Percentiles rank a stretch among this genome's conserved stretches.
Evolutionary conservation across 2,113 vertebrate species (phyloP).

Genomic region (Chascanopsetta lugubris): DNA sequence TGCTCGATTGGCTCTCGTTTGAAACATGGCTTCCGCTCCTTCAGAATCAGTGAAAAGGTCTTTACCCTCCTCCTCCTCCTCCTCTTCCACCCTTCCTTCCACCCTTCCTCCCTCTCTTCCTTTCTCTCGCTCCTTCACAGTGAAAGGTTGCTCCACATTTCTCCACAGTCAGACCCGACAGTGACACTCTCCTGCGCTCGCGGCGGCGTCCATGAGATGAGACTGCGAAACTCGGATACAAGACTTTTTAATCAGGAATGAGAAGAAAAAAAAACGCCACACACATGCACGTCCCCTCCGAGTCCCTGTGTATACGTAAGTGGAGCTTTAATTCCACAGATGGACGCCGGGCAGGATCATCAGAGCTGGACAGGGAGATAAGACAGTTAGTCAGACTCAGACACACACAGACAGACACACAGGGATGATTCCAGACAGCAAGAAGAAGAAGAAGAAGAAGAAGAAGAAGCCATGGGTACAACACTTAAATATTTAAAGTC

Average conservation of each 20-base stretch:
- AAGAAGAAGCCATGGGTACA: slow-evolving; percentile 48
- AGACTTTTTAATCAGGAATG: slow-evolving; percentile 22
- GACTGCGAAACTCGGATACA: slow-evolving; percentile 27
- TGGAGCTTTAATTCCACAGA: slow-evolving; percentile 23
- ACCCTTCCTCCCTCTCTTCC: neutral
- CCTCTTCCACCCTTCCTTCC: slow-evolving; percentile 15
- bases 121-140: slow-evolving; percentile 64
- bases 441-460: slow-evolving; percentile 20
- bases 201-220: slow-evolving; percentile 22
- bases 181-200: slow-evolving; percentile 21
- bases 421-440: slow-evolving; percentile 18
- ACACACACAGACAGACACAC: slow-evolving; percentile 50
- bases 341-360: slow-evolving; percentile 17
- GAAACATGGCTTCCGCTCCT: slow-evolving; percentile 79
- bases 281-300: slow-evolving; percentile 25
- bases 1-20: slow-evolving; percentile 60
- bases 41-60: slow-evolving; percentile 69
- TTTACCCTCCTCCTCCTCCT: slow-evolving; percentile 22
- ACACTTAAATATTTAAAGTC: slow-evolving; percentile 60
- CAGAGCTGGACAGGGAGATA: slow-evolving; percentile 55
- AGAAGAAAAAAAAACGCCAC: slow-evolving; percentile 14
- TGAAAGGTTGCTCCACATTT: slow-evolving; percentile 60
- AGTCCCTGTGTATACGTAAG: slow-evolving; percentile 15
- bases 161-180: slow-evolving; percentile 40
- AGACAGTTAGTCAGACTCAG: slow-evolving; percentile 49